Base-by-base conservation (phyloP, 2,113 vertebrate genomes). In the Osmerus eperlanus region DNA sequence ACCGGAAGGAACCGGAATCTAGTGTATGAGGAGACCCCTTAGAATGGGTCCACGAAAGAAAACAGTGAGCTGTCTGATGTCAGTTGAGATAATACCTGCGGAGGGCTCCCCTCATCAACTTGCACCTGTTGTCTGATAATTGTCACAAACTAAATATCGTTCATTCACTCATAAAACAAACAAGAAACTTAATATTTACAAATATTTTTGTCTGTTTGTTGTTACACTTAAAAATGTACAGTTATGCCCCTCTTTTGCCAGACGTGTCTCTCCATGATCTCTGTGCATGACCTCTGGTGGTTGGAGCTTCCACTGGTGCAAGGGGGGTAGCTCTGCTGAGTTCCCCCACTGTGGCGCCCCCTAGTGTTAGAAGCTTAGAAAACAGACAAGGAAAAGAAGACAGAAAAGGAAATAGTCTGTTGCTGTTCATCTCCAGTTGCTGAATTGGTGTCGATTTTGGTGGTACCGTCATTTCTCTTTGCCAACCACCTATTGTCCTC, bases 131-230 rank as follows among this genome's bases (percentile, higher is more conserved):
- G 91, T 90, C 90, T 83, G 60, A 16, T 28, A 67, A 73, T 87
- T 76, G 70, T 87, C 85, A 90, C 86, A 90, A 90, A 89, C 79
- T 85, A 90, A 86, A 83, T 88, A 86, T 91, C 83, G 85, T 90
- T 91, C 87, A 90, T 87, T 90, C 90, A 82, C 84, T 86, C 86
- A 78, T 70, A 81, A 88, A 91, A 84, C 75, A 83, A 89, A 86
- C 89, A 85, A 89, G 85, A 90, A 92, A 93, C 89, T 84, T 85
- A 91, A 92, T 93, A 93, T 93, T 92, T 93, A 93, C 92, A 93
- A 92, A 92, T 88, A 90, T 90, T 90, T 86, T 88, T 82, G 83
- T 89, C 70, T 81, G 87, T 83, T 80, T 79, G 87, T 84, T 89
- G 82, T 88, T 89, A 90, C 89, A 91, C 79, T 86, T 91, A 90